A percentile compares a stretch with the other conserved stretches of the same genome.
These are phyloP conservation scores for Ceryle rudis DNA, from an alignment of 2,797 vertebrate genomes.

Conservation along the genomic window DNA sequence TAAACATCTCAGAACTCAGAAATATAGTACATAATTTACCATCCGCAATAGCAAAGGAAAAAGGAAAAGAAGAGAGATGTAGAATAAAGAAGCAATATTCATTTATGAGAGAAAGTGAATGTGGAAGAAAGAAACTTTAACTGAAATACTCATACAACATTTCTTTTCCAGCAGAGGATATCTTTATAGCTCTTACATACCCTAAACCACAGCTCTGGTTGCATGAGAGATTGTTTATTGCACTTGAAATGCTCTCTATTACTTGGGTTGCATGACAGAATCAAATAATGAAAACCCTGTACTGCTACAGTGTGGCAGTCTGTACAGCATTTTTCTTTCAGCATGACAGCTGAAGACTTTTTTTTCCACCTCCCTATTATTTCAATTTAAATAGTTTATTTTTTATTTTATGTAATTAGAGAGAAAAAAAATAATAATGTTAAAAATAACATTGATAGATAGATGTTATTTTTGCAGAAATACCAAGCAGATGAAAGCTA, in stretches of 20 bases:
- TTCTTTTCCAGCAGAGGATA: not conserved
- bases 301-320: not conserved
- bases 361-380: rapidly evolving
- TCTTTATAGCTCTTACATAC: not conserved
- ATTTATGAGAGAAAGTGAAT: not conserved
- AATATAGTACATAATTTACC: not conserved
- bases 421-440: not conserved
- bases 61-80: not conserved
- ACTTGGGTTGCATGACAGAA: not conserved
- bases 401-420: not conserved
- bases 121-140: not conserved
- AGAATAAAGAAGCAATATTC: not conserved
- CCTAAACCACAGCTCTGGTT: not conserved
- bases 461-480: not conserved
- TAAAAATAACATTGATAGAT: not conserved
- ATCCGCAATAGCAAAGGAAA: not conserved
- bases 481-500: not conserved
- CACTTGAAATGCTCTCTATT: conserved; percentile 8
- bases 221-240: not conserved
- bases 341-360: not conserved
- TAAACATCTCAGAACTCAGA: not conserved
- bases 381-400: not conserved
- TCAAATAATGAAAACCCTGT: not conserved
- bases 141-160: not conserved
- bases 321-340: not conserved